phyloP scores from a whole-genome alignment of 2,113 vertebrate species.

The Tylochromis polylepis region DNA sequence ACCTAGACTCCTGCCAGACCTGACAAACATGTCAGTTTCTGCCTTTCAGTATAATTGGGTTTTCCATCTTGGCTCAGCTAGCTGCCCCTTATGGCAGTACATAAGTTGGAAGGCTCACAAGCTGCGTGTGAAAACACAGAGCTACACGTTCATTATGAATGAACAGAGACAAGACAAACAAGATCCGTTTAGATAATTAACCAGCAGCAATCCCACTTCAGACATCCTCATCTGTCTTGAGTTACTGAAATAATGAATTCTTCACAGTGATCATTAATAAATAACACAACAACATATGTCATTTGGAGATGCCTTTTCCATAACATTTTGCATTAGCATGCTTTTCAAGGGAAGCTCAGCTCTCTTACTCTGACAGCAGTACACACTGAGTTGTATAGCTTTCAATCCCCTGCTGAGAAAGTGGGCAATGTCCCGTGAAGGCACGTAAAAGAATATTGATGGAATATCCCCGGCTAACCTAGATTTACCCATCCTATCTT shows the following conservation, averaged over 20 bases:
- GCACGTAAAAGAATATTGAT: background rate
- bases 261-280: slow-evolving; percentile 30
- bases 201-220: background rate
- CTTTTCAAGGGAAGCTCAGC: background rate
- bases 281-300: slow-evolving; percentile 11
- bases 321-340: background rate
- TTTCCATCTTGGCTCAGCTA: background rate
- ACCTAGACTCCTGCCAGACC: slow-evolving; percentile 2
- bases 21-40: slow-evolving; percentile 54
- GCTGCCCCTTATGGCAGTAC: background rate
- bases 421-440: background rate
- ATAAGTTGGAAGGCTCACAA: background rate
- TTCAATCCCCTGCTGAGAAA: background rate
- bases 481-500: background rate
- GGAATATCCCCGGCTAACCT: background rate
- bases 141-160: slow-evolving; percentile 12
- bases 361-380: background rate
- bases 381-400: background rate
- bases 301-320: background rate
- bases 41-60: slow-evolving; percentile 48
- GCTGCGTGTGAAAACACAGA: slow-evolving; percentile 7
- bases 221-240: slow-evolving; percentile 14
- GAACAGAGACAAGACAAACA: slow-evolving; percentile 17
- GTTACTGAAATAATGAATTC: background rate
- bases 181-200: slow-evolving; percentile 36